Evolutionary conservation across 2,888 invertebrate genomes (phyloP).

Genomic region (Pollenia labialis): DNA sequence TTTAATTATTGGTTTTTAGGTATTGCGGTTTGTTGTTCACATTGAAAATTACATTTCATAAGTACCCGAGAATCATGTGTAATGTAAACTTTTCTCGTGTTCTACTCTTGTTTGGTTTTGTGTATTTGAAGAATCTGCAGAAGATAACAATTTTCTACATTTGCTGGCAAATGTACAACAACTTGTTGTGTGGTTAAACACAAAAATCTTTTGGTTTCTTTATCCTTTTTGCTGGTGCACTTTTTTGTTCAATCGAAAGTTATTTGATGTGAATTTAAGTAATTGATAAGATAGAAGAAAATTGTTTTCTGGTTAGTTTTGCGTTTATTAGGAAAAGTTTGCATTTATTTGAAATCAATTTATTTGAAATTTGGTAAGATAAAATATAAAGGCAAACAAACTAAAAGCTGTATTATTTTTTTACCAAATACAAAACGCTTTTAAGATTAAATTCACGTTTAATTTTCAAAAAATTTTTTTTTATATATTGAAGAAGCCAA

Average conservation of each 20-base stretch:
- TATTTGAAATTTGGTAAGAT: constrained; percentile 10
- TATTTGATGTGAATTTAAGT: constrained; percentile 64
- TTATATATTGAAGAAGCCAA: too few species aligned
- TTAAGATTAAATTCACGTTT: too few species aligned
- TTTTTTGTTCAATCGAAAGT: constrained; percentile 67
- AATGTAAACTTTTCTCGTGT: constrained; percentile 34
- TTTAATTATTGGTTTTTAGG: constrained; percentile 62
- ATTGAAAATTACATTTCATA: constrained; percentile 52
- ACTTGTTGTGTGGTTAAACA: constrained; percentile 76
- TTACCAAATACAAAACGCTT: too few species aligned
- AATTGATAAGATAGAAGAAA: constrained; percentile 63
- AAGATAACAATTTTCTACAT: constrained; percentile 62
- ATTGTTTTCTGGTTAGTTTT: constrained; percentile 58
- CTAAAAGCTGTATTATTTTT: not conserved
- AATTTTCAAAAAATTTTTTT: too few species aligned
- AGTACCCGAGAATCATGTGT: constrained; percentile 21
- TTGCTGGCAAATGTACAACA: constrained; percentile 76
- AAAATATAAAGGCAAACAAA: not conserved
- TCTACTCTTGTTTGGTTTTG: constrained; percentile 57
- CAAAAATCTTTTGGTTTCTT: constrained; percentile 74
- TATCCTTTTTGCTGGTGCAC: constrained; percentile 23
- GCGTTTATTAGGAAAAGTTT: constrained; percentile 55
- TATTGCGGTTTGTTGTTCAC: constrained; percentile 62
- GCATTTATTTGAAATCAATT: constrained; percentile 37
- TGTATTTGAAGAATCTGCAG: constrained; percentile 44